phyloP scores from a whole-genome alignment of 2,888 invertebrate species.

The Sylvicola cinctus region DNA sequence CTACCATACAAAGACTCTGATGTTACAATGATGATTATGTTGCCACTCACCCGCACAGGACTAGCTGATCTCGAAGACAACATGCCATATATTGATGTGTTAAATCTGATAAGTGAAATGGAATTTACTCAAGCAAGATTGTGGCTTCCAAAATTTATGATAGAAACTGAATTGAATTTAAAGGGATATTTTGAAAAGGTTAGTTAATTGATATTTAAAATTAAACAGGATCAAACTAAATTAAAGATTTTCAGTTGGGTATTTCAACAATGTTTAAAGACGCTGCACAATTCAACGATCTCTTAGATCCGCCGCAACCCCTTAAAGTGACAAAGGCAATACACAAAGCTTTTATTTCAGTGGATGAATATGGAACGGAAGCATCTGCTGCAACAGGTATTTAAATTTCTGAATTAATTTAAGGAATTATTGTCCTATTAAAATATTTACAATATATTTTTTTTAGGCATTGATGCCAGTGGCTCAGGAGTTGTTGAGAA shows the following conservation, averaged over 20 bases:
- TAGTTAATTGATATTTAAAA: slow-evolving; percentile 27
- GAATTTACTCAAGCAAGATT: too few relatives aligned
- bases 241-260: slow-evolving; percentile 42
- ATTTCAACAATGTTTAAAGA: slow-evolving; percentile 39
- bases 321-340: slow-evolving; percentile 47
- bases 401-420: too few relatives aligned
- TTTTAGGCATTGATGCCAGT: too few relatives aligned
- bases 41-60: slow-evolving; percentile 48
- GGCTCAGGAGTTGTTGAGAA: too few relatives aligned
- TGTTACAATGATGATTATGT: slow-evolving; percentile 51
- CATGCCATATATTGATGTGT: too few relatives aligned
- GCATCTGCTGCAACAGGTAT: slow-evolving; percentile 67
- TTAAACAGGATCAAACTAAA: slow-evolving; percentile 29
- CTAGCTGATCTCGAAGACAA: slow-evolving; percentile 28
- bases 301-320: slow-evolving; percentile 28
- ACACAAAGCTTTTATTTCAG: slow-evolving; percentile 70
- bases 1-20: slow-evolving; percentile 43
- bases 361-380: slow-evolving; percentile 75
- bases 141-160: too few relatives aligned
- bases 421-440: too few relatives aligned
- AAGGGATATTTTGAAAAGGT: slow-evolving; percentile 34
- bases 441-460: too few relatives aligned
- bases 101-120: too few relatives aligned
- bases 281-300: slow-evolving; percentile 39
- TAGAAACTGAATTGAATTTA: too few relatives aligned